A percentile compares a stretch with the other conserved stretches of the same genome.
Evolutionary conservation across 35 echinoderm and acorn worm genomes (phyloP).

Genomic region (Ophioderma brevispina): DNA sequence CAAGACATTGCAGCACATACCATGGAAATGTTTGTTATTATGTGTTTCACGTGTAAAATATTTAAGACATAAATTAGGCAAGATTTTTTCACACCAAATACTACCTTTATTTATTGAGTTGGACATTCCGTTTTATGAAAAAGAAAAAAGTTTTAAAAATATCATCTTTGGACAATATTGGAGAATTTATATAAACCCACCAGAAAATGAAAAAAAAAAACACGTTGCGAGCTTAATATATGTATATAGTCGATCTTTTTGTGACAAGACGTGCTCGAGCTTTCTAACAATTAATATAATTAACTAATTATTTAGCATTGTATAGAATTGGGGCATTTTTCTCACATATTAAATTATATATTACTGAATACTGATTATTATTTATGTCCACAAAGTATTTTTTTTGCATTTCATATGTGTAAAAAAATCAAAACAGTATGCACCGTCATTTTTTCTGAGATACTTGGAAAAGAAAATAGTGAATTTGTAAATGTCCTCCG

Average conservation of each 20-base stretch:
- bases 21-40: too few species aligned
- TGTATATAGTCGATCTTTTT: slow-evolving; percentile 1
- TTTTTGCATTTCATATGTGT: neutral
- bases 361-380: neutral
- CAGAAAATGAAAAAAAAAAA: too few species aligned
- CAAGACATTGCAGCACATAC: too few species aligned
- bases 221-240: neutral
- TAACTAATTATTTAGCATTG: slow-evolving; percentile 6
- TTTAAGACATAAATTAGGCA: too few species aligned
- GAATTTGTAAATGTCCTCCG: neutral
- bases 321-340: neutral
- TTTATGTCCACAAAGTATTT: neutral
- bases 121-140: too few species aligned
- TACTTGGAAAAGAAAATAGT: neutral
- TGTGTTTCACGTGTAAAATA: too few species aligned
- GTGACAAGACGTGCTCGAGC: neutral
- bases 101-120: too few species aligned
- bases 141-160: too few species aligned
- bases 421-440: neutral
- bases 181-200: too few species aligned
- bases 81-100: too few species aligned
- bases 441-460: neutral
- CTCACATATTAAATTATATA: neutral
- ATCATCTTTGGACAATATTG: too few species aligned
- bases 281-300: neutral